Percentiles rank a stretch among this genome's conserved stretches.
phyloP scores from a whole-genome alignment of 2,888 invertebrate species.

The Euphydryas editha region DNA sequence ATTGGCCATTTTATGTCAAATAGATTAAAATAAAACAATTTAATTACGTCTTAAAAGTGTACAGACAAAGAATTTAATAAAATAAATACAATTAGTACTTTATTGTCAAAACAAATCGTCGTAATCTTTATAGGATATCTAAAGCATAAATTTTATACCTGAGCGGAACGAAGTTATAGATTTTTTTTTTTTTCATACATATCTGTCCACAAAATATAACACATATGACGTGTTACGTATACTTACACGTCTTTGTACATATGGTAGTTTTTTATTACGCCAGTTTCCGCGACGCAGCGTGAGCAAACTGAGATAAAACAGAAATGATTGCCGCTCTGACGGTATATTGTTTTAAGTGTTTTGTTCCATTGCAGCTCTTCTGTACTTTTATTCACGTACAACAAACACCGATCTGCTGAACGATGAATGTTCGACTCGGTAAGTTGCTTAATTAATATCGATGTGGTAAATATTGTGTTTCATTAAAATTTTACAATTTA shows the following conservation, averaged over 20 bases:
- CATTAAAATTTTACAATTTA: neutral
- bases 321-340: conserved; percentile 80
- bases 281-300: conserved; percentile 75
- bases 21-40: too few relatives aligned
- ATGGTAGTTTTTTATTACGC: conserved; percentile 78
- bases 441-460: conserved; percentile 36
- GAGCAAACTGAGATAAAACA: conserved; percentile 81
- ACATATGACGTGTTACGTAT: conserved; percentile 18
- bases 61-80: neutral
- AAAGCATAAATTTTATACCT: neutral
- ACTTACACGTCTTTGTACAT: conserved; percentile 44
- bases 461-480: neutral
- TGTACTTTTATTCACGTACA: conserved; percentile 68
- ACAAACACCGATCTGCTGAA: conserved; percentile 58
- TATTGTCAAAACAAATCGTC: neutral
- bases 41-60: neutral
- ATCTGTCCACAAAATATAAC: conserved; percentile 2
- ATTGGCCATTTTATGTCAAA: too few relatives aligned
- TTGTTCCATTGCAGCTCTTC: conserved; percentile 70
- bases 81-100: neutral
- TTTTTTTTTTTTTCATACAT: neutral
- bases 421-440: conserved; percentile 49
- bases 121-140: neutral
- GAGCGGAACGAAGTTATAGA: neutral
- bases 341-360: conserved; percentile 80